Conservation (phyloP, 1,140 invertebrate species). For the Rhynchophorus ferrugineus region DNA sequence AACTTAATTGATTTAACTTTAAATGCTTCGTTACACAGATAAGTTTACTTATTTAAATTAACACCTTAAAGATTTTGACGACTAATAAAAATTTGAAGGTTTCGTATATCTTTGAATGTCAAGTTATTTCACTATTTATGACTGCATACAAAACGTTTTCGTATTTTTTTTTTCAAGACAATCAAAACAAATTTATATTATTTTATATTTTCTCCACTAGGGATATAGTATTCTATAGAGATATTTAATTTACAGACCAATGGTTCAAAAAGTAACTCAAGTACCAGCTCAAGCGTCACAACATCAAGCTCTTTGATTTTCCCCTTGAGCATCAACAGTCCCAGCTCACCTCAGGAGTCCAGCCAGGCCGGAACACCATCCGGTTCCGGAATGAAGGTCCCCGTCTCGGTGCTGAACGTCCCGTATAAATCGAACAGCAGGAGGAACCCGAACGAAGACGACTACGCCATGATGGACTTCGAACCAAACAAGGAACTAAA, state of each 20-base stretch:
- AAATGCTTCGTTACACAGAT: too few species aligned
- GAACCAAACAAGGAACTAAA: constrained; percentile 11
- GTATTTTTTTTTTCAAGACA: too few species aligned
- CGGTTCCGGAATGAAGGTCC: constrained; percentile 27
- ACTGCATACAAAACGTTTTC: too few species aligned
- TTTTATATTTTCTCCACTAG: too few species aligned
- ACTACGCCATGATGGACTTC: constrained; percentile 36
- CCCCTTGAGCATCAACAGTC: constrained; percentile 52
- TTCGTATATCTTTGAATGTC: too few species aligned
- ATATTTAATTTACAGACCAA: constrained; percentile 12
- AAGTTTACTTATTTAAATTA: too few species aligned
- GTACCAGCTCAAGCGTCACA: constrained; percentile 39
- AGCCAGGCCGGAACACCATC: constrained; percentile 33
- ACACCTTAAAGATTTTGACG: too few species aligned
- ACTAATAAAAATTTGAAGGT: too few species aligned
- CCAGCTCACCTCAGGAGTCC: constrained; percentile 46
- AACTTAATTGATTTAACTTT: too few species aligned
- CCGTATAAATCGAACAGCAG: constrained; percentile 23
- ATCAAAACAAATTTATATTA: too few species aligned
- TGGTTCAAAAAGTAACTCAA: constrained; percentile 41
- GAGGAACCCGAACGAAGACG: constrained; percentile 18
- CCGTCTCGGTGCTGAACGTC: constrained; percentile 26
- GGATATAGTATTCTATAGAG: too few species aligned
- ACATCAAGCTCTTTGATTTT: constrained; percentile 52
- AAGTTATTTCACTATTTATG: too few species aligned